Conservation (phyloP, 2,888 invertebrate genomes). For the Sinhomidia bicolor region DNA sequence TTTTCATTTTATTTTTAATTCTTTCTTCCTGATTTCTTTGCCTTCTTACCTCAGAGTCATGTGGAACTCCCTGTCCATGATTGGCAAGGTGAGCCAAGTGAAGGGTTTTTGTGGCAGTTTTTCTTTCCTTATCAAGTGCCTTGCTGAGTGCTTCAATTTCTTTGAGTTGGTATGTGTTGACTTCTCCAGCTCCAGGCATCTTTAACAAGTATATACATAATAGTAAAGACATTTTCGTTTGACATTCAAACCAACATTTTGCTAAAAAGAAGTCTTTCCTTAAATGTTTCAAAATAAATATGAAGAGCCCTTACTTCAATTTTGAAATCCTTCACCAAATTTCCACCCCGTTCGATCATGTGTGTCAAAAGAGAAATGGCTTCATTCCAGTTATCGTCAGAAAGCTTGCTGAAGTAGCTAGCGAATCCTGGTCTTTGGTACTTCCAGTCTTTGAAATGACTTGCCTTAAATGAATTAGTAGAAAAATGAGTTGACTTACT, state of each 20-base stretch:
- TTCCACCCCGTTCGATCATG: slow-evolving; percentile 73
- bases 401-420: slow-evolving; percentile 74
- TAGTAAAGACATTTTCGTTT: no score
- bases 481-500: no score
- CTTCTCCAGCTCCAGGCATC: slow-evolving; percentile 8
- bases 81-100: slow-evolving; percentile 61
- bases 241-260: no score
- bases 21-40: neutral
- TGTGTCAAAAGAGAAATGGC: slow-evolving; percentile 74
- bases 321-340: slow-evolving; percentile 47
- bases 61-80: slow-evolving; percentile 53
- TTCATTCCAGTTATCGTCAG: slow-evolving; percentile 77
- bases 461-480: slow-evolving; percentile 70
- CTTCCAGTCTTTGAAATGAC: slow-evolving; percentile 77
- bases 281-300: no score
- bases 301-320: slow-evolving; percentile 54
- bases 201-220: no score
- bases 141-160: slow-evolving; percentile 70
- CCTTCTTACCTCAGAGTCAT: slow-evolving; percentile 73
- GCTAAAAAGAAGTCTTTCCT: no score
- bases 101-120: slow-evolving; percentile 54
- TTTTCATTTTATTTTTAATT: no score
- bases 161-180: slow-evolving; percentile 8
- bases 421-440: slow-evolving; percentile 76
- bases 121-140: slow-evolving; percentile 75